A percentile compares a stretch with the other conserved stretches of the same genome.
These are phyloP conservation scores for Trachelus stipa DNA, from an alignment of 2,888 invertebrate genomes.

Conservation along the genomic window DNA sequence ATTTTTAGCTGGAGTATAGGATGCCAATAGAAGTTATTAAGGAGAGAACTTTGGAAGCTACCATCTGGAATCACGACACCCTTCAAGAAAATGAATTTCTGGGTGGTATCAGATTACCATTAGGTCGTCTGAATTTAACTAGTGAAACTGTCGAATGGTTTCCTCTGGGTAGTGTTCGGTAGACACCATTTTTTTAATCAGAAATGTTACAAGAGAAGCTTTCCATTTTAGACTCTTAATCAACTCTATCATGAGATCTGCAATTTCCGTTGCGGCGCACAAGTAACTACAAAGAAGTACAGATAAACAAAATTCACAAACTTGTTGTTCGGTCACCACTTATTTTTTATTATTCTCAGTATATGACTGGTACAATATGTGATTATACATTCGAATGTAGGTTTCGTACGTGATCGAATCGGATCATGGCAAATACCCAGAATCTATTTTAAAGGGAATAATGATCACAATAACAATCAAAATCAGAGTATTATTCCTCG, in stretches of 20 bases:
- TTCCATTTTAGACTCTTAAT: neutral
- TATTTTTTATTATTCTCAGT: neutral
- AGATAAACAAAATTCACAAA: neutral
- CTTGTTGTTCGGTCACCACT: neutral
- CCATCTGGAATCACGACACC: constrained; percentile 95
- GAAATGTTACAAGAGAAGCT: neutral
- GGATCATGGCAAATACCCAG: neutral
- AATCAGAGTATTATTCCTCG: neutral
- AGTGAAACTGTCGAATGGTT: constrained; percentile 91
- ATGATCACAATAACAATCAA: neutral
- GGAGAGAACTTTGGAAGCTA: constrained; percentile 85
- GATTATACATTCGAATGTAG: neutral
- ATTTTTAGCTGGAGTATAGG: constrained; percentile 84
- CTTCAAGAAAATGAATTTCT: constrained; percentile 95
- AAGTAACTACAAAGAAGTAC: neutral
- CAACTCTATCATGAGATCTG: neutral
- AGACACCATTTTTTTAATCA: neutral
- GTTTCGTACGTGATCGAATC: neutral
- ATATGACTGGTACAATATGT: neutral
- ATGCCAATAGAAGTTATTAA: constrained; percentile 84
- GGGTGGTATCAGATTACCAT: constrained; percentile 88
- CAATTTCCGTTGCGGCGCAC: neutral
- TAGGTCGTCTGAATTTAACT: constrained; percentile 79
- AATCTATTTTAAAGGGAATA: neutral
- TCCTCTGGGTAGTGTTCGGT: constrained; percentile 71